Evolutionary conservation across 2,113 vertebrate species (phyloP), one percentile per base, ranked within the genome.

Genomic region (Ivindomyrus marchei): DNA sequence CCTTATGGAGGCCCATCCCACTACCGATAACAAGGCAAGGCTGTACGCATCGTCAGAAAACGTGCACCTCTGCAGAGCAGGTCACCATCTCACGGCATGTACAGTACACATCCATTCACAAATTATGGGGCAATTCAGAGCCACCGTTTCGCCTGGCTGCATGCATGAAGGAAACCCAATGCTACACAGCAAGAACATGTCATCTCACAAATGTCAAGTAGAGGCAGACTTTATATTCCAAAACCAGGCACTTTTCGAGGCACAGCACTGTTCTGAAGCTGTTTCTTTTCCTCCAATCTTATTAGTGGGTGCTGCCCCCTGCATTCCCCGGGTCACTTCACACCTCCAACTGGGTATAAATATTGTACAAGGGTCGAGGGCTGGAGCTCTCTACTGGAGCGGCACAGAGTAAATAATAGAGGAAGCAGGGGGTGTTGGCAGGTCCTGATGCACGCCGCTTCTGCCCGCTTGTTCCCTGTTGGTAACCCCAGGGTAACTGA

Each of bases 341-440:
- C 42, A 24, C 42, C 42, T 27, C 56, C 45, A 88, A 84, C 46
- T 88, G 88, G 89, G 85, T 58, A 46, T 89, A 39, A 85, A 90
- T 90, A 90, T 88, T 89, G 62, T 83, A 89, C 87, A 15, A 50
- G n/a, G 42, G 70, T 46, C 89, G 86, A 53, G 31, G 47, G 56
- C 21, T 56, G 24, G n/a, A 46, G 27, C 83, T 87, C 47, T 77
- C 83, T 50, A 47, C 83, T 74, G 39, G 46, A 70, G 49, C 9
- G 19, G 74, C 46, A 56, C 31, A 88, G 77, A 31, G 47, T 66
- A 84, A 74, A 88, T 56, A 42, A 17, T 15, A 74, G 42, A 87
- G 47, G 84, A 91, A 91, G 31, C 47, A 39, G 39, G 52, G 87
- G 70, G 47, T 8, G 17, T 83, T 83, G 2, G 1, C 17, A n/a